Evolutionary conservation across 2,888 invertebrate genomes (phyloP).

Genomic region (Ormia ochracea): DNA sequence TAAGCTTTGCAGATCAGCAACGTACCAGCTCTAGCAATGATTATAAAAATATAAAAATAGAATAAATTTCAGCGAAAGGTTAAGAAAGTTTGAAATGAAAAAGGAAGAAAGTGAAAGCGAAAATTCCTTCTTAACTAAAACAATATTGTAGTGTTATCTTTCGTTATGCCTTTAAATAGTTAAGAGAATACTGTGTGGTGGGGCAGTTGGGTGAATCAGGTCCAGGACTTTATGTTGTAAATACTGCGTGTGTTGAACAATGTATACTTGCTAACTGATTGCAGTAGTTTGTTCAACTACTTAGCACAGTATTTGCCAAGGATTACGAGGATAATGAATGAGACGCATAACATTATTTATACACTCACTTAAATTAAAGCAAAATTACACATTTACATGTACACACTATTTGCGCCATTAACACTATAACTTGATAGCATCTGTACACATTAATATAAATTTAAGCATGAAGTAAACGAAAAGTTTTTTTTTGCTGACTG

Average conservation of each 20-base stretch:
- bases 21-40: constrained; percentile 17
- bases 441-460: background rate
- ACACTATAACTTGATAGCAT: background rate
- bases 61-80: constrained; percentile 30
- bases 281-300: constrained; percentile 58
- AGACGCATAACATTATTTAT: constrained; percentile 50
- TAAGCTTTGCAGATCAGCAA: constrained; percentile 21
- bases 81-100: constrained; percentile 9
- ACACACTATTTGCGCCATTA: background rate
- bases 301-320: constrained; percentile 58
- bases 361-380: background rate
- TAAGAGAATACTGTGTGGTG: constrained; percentile 53
- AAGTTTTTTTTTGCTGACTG: too few relatives aligned
- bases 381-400: background rate
- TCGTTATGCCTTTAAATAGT: constrained; percentile 17
- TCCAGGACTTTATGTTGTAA: background rate
- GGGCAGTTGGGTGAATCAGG: background rate
- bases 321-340: constrained; percentile 60
- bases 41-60: constrained; percentile 9
- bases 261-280: constrained; percentile 22
- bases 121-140: constrained; percentile 32
- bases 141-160: constrained; percentile 36
- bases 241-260: background rate
- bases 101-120: constrained; percentile 12
- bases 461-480: background rate